Percentiles rank a stretch among this genome's conserved stretches.
Conservation (phyloP, 1,140 invertebrate species). For the Dufourea novaeangliae region DNA sequence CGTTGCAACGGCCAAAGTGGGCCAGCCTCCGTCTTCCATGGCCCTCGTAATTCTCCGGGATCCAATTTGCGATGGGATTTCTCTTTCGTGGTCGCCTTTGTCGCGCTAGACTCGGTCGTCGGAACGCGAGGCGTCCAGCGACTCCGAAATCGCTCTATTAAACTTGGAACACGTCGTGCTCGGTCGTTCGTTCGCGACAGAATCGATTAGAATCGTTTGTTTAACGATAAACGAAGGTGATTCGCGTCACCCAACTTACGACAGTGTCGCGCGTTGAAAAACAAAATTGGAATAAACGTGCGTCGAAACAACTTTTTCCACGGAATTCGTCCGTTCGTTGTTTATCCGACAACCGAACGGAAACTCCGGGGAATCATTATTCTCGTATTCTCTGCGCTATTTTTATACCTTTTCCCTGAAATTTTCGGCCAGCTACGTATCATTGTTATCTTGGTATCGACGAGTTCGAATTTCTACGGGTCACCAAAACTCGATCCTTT, state of each 20-base stretch:
- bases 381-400: neutral
- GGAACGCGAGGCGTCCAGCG: neutral
- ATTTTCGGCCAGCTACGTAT: neutral
- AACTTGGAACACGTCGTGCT: slow-evolving; percentile 9
- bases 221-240: neutral
- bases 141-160: slow-evolving; percentile 24
- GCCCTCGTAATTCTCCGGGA: slow-evolving; percentile 31
- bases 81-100: slow-evolving; percentile 15
- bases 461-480: neutral
- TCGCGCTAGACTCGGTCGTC: neutral
- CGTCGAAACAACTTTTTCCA: neutral
- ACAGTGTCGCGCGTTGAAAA: neutral
- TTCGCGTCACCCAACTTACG: no score
- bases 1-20: slow-evolving; percentile 5
- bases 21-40: neutral
- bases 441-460: slow-evolving; percentile 1
- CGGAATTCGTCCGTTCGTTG: neutral
- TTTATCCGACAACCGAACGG: neutral
- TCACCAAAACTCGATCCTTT: neutral
- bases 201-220: slow-evolving; percentile 21
- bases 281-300: neutral
- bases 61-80: slow-evolving; percentile 56
- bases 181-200: slow-evolving; percentile 11
- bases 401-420: neutral
- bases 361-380: neutral